Percentiles rank a stretch among this genome's conserved stretches.
Conservation (phyloP, 2,113 vertebrate genomes). For the Tiliqua scincoides region DNA sequence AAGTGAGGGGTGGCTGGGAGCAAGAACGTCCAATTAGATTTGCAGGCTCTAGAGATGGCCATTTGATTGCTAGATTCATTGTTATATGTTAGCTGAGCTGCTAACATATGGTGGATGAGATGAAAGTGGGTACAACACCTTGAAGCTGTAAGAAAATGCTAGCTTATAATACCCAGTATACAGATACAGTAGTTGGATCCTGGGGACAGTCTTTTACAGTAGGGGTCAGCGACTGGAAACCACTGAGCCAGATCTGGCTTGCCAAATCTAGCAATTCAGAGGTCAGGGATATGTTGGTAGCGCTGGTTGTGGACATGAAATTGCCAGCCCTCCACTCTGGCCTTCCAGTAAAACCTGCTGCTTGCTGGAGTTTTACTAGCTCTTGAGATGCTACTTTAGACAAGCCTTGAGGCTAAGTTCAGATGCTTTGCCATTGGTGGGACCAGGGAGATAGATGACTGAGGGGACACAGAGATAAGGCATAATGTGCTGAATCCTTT, state of each 20-base stretch:
- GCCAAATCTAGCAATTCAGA: not conserved
- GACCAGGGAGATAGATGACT: not conserved
- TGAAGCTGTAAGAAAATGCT: not conserved
- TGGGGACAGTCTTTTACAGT: not conserved
- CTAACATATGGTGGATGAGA: not conserved
- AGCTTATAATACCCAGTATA: not conserved
- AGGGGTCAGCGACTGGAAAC: not conserved
- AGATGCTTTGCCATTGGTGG: not conserved
- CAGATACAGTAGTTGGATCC: not conserved
- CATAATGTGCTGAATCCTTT: not conserved
- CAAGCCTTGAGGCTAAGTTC: not conserved
- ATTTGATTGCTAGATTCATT: conserved; percentile 46
- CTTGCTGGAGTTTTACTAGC: not conserved
- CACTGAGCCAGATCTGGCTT: not conserved
- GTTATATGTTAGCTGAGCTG: not conserved
- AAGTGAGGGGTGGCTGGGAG: conserved; percentile 20
- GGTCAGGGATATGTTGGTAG: not conserved
- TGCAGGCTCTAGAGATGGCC: conserved; percentile 37
- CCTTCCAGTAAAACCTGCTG: not conserved
- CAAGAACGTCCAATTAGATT: not conserved
- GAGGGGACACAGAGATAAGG: not conserved
- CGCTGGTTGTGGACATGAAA: not conserved
- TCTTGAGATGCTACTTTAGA: not conserved
- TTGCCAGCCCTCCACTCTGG: not conserved
- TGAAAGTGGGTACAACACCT: not conserved